Base-by-base conservation (phyloP, 2,113 vertebrate species). In the Phylloscopus whistleri region DNA sequence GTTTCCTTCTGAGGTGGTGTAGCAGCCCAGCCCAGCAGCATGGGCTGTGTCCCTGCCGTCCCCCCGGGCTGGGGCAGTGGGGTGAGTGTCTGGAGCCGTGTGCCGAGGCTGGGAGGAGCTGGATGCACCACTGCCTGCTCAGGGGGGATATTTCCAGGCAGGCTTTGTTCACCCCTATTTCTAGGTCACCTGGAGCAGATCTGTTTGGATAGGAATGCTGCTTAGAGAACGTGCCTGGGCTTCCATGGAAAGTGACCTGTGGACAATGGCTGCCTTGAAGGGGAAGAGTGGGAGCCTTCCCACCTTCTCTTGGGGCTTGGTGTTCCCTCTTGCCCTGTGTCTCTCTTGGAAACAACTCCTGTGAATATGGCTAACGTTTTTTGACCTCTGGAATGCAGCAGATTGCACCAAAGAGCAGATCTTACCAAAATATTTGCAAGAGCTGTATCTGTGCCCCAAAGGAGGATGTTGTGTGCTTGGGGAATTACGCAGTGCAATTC, bases 371-470 rank as follows among this genome's bases (percentile, higher is more conserved):
- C 33, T 64, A 93, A 72, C 13, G 20, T 44, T 89, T 93, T 80
- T 48, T 94, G 92, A 90, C 93, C 94, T 92, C 88, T 73, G 80
- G 85, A 96, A 93, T 84, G 88, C 92, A 95, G 92, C 92, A 94
- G 77, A 89, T 84, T 96, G 94, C 90, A 87, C 76, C 92, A 87
- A 89, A 93, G 74, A 92, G 76, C 73, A 90, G 69, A 63, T 94
- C 76, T 37, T 60, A 46, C 3, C 31, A 39, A 93, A 92, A 68
- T 62, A 52, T 67, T 93, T 93, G 67, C 51, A 37, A 39, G n/a
- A 85, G 37, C 62, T 73, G 5, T 44, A 24, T 84, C 41, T 4
- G 51, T 84, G 86, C 58, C 73, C 90, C 80, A 51, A 39, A 84
- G 56, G 93, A 82, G 64, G 81, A 16, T 74, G 8, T 22, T 51